Conservation (phyloP, 1,140 invertebrate genomes). For the Metaphire vulgaris region DNA sequence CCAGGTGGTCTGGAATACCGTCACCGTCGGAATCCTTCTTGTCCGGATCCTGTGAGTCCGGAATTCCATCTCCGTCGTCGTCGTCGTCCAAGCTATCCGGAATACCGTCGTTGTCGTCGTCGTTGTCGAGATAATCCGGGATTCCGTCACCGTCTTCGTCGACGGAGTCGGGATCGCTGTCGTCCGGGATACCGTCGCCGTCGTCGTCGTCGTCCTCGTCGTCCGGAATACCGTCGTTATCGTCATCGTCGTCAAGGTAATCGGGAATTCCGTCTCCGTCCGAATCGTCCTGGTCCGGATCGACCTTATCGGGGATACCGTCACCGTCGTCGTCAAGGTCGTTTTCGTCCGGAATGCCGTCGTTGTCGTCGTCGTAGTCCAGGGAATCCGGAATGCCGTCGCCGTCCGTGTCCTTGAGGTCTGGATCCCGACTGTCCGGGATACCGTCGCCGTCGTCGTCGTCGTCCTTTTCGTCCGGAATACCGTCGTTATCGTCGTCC, state of each 20-base stretch:
- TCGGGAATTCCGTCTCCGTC: conserved; percentile 21
- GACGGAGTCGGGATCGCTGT: not conserved
- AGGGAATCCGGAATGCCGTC: conserved; percentile 19
- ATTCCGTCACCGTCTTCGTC: conserved; percentile 19
- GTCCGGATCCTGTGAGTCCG: not conserved
- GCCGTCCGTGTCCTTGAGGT: too few relatives aligned
- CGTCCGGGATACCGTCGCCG: conserved; percentile 6
- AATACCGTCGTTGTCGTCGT: too few relatives aligned
- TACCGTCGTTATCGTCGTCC: conserved; percentile 12
- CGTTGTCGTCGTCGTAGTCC: conserved; percentile 21
- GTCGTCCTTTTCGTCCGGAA: conserved; percentile 13
- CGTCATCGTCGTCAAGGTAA: conserved; percentile 16
- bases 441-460: conserved; percentile 17
- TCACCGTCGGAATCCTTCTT: too few relatives aligned
- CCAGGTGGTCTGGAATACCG: too few relatives aligned
- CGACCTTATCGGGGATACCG: not conserved
- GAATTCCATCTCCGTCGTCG: conserved; percentile 9
- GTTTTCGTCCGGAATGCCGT: conserved; percentile 16
- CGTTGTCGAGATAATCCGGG: conserved; percentile 9
- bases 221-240: too few relatives aligned
- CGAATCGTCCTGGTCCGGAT: conserved; percentile 12
- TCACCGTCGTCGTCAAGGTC: conserved; percentile 17
- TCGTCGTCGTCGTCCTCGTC: too few relatives aligned
- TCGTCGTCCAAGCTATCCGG: conserved; percentile 5
- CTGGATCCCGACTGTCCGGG: conserved; percentile 8